Conservation (phyloP, 2,888 invertebrate species). For the Crocallis elinguaria region DNA sequence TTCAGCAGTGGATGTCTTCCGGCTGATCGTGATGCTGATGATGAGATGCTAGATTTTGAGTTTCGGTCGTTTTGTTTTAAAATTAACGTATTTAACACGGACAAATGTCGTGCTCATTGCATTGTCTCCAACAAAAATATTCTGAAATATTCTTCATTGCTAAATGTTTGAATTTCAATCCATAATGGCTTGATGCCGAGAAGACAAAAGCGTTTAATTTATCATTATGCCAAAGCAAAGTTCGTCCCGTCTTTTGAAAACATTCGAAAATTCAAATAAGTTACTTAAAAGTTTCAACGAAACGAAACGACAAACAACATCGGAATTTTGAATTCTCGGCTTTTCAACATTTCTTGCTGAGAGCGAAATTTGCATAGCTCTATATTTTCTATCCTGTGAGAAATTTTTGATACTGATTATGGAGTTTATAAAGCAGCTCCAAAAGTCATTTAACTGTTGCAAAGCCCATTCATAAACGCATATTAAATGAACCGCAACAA, state of each 20-base stretch:
- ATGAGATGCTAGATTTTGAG: too few relatives aligned
- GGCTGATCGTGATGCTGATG: too few relatives aligned
- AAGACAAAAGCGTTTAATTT: slow-evolving; percentile 26
- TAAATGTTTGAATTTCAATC: not conserved
- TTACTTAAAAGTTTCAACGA: slow-evolving; percentile 21
- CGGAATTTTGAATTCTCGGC: slow-evolving; percentile 9
- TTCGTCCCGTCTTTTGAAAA: slow-evolving; percentile 17
- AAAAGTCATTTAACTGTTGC: too few relatives aligned
- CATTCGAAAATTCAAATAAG: slow-evolving; percentile 25
- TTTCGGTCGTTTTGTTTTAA: too few relatives aligned
- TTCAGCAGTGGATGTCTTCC: too few relatives aligned
- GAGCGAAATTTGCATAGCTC: slow-evolving; percentile 12
- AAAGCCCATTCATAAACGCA: too few relatives aligned
- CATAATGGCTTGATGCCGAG: not conserved
- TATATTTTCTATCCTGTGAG: not conserved
- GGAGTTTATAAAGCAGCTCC: too few relatives aligned
- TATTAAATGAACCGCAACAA: too few relatives aligned
- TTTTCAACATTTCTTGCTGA: slow-evolving; percentile 13
- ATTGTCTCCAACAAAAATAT: too few relatives aligned
- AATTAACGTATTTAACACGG: too few relatives aligned
- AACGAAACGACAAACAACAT: slow-evolving; percentile 24
- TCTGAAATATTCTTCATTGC: not conserved
- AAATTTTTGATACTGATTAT: too few relatives aligned
- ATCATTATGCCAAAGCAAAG: slow-evolving; percentile 23
- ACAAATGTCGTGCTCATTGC: too few relatives aligned